A percentile compares a stretch with the other conserved stretches of the same genome.
phyloP scores from a whole-genome alignment of 2,888 invertebrate genomes.

The Balanococcus diminutus region DNA sequence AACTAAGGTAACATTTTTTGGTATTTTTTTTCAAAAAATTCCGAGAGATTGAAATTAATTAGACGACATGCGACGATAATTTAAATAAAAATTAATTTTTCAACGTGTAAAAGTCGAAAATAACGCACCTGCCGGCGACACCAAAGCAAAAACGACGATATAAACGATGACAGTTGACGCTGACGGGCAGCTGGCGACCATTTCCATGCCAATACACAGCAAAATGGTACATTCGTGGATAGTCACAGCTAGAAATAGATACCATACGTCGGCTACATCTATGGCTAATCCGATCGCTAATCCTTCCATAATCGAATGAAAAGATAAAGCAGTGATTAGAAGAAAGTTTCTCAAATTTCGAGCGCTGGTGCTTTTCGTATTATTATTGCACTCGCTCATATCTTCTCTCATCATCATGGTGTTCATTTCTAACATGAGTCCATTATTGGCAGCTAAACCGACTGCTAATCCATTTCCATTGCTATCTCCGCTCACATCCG shows the following conservation, averaged over 20 bases:
- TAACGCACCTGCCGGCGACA: constrained; percentile 63
- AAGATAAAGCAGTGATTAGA: constrained; percentile 64
- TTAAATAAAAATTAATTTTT: not conserved
- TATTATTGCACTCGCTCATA: constrained; percentile 56
- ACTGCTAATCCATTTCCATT: not conserved
- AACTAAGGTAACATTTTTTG: not conserved
- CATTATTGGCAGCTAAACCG: not conserved
- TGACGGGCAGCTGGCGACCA: constrained; percentile 63
- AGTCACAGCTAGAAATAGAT: constrained; percentile 64
- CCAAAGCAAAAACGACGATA: constrained; percentile 63
- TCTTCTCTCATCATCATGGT: constrained; percentile 48
- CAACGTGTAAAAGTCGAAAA: not conserved
- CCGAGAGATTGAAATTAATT: not conserved
- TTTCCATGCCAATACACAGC: constrained; percentile 66
- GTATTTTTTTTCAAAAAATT: not conserved
- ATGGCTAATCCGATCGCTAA: constrained; percentile 65
- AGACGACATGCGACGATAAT: not conserved
- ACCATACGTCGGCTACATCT: constrained; percentile 64
- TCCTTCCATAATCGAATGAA: constrained; percentile 67
- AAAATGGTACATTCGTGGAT: constrained; percentile 66
- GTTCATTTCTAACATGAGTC: constrained; percentile 26
- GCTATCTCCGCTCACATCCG: constrained; percentile 3
- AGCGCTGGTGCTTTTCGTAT: constrained; percentile 53
- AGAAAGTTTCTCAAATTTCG: constrained; percentile 59
- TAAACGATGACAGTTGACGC: constrained; percentile 62